A percentile compares a stretch with the other conserved stretches of the same genome.
Conservation (phyloP, 1,140 invertebrate species). For the Aphis craccivora region DNA sequence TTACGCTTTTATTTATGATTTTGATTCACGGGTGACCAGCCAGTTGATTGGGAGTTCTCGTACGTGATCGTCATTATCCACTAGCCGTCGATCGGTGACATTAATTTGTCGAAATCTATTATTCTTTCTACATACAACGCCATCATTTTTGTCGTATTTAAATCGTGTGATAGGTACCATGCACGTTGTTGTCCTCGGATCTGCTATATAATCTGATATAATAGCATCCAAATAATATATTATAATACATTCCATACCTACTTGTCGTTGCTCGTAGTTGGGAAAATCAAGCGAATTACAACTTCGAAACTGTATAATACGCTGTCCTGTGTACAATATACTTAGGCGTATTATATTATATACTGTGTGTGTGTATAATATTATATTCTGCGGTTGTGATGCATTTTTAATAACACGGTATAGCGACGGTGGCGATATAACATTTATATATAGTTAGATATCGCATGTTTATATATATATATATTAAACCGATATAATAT, state of each 20-base stretch:
- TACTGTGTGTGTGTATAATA: background rate
- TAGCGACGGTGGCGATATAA: background rate
- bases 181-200: background rate
- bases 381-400: background rate
- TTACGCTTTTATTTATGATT: background rate
- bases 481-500: background rate
- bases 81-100: background rate
- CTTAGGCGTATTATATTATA: background rate
- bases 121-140: background rate
- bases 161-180: background rate
- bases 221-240: background rate
- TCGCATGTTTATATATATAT: background rate
- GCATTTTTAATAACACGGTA: conserved; percentile 40
- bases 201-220: background rate
- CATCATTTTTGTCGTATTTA: background rate
- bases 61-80: background rate
- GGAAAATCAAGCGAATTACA: background rate
- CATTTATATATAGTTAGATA: background rate
- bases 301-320: background rate
- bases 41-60: background rate
- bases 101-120: background rate
- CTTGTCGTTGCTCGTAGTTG: background rate
- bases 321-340: background rate
- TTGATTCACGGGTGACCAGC: background rate
- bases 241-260: background rate